Conservation (phyloP, 2,888 invertebrate species). For the Nasonovia ribisnigri region DNA sequence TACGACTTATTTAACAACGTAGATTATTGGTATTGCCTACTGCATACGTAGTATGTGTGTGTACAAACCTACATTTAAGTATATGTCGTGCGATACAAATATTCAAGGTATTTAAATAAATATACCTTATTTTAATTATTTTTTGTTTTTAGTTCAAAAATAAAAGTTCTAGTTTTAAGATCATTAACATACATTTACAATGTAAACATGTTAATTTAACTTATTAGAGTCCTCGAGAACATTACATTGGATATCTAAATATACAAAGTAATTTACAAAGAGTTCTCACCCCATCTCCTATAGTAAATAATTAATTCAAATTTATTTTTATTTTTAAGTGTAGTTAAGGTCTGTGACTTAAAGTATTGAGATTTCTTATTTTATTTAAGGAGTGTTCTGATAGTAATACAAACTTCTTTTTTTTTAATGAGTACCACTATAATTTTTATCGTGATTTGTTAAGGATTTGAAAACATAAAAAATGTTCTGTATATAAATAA, state of each 20-base stretch:
- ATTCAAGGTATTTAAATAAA: background rate
- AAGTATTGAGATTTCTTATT: background rate
- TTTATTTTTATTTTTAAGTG: background rate
- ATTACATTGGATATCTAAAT: too few species aligned
- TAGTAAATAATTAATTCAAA: background rate
- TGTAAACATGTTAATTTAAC: background rate
- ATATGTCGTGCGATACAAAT: background rate
- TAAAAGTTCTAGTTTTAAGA: background rate
- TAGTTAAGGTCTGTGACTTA: background rate
- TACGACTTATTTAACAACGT: background rate
- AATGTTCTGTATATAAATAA: too few species aligned
- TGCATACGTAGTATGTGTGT: background rate
- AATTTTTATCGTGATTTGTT: too few species aligned
- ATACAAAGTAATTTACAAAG: background rate
- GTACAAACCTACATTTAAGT: background rate
- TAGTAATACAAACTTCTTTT: too few species aligned
- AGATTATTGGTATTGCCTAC: background rate
- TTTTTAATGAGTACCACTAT: too few species aligned
- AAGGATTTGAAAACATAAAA: too few species aligned
- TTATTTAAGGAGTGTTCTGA: too few species aligned
- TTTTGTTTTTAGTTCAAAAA: background rate
- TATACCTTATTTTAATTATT: background rate
- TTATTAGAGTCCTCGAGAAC: background rate
- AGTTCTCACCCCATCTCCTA: background rate
- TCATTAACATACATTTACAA: background rate